Evolutionary conservation across 2,797 vertebrate species (phyloP), one percentile per base, ranked within the genome.

Genomic region (Eospalax fontanierii): DNA sequence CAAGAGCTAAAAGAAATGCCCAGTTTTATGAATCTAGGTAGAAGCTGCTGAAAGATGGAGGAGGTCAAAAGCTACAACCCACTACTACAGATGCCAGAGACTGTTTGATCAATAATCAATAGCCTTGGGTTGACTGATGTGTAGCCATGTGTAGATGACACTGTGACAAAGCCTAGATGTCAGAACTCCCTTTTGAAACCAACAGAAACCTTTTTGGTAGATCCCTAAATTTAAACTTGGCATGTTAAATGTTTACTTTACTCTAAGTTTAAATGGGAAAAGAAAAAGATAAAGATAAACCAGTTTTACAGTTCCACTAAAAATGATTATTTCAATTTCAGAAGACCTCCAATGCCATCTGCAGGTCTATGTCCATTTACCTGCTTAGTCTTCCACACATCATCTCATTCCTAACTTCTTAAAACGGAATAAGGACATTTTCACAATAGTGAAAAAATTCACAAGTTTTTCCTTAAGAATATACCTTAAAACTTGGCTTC

Each of bases 311-410:
- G 19, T 28, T 88, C 70, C 61, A 89, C n/a, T 74, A 71, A 88
- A 96, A 92, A 79, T 88, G 78, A 84, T 54, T 38, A 91, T 74
- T 92, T 87, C 63, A 78, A 33, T 89, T 82, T 89, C 61, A 89
- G 85, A 95, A 96, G 65, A 90, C 12, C 57, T 90, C 61, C 79
- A 76, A 59, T 68, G 71, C 14, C 35, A 96, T 33, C 33, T 89
- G 66, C 35, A 89, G 87, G 89, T 76, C 63, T 54, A 63, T 61
- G 28, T 35, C 28, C 35, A 63, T 40, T 82, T 95, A 19, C 83
- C 43, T 89, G 61, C 86, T 28, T 70, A 2, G 80, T 33, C 40
- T 89, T 35, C 46, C 59, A 93, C 4, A n/a, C 18, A 38, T 24
- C 40, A 79, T 86, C 35, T 91, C 46, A 90, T 70, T 21, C 30